Evolutionary conservation across 1,140 invertebrate genomes (phyloP).

Genomic region (Polypedilum vanderplanki): DNA sequence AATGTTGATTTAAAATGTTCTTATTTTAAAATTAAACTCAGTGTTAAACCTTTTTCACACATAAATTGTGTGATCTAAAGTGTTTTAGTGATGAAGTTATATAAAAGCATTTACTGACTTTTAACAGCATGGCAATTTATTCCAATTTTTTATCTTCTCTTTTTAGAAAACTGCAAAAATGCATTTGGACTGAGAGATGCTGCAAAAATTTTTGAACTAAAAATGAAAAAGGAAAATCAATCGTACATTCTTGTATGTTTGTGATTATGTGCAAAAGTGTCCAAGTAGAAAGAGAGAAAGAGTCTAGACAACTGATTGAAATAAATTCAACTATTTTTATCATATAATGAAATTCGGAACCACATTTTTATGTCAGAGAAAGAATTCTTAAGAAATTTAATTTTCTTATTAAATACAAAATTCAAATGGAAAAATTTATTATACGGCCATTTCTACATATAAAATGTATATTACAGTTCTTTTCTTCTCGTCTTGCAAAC

Average conservation of each 20-base stretch:
- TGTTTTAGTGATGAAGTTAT: neutral
- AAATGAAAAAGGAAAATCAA: neutral
- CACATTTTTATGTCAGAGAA: neutral
- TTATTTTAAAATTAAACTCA: too few relatives aligned
- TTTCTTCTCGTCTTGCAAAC: neutral
- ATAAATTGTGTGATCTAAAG: slow-evolving; percentile 13
- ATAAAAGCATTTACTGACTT: slow-evolving; percentile 9
- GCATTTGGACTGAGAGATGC: neutral
- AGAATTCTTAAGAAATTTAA: neutral
- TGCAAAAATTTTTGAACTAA: too few relatives aligned
- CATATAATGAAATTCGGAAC: slow-evolving; percentile 11
- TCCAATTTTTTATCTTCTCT: neutral
- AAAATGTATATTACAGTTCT: slow-evolving; percentile 24
- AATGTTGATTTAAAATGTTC: too few relatives aligned
- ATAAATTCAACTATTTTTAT: slow-evolving; percentile 12
- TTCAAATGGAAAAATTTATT: slow-evolving; percentile 21
- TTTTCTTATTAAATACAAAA: slow-evolving; percentile 12
- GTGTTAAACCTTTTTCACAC: neutral
- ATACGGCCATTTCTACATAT: neutral
- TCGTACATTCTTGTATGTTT: too few relatives aligned
- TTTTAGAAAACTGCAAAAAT: neutral
- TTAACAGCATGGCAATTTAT: slow-evolving; percentile 7
- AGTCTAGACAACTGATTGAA: slow-evolving; percentile 24
- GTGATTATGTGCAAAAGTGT: neutral
- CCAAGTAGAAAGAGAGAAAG: neutral